Evolutionary conservation across 2,113 vertebrate species (phyloP).

Genomic region (Pelmatolapia mariae): DNA sequence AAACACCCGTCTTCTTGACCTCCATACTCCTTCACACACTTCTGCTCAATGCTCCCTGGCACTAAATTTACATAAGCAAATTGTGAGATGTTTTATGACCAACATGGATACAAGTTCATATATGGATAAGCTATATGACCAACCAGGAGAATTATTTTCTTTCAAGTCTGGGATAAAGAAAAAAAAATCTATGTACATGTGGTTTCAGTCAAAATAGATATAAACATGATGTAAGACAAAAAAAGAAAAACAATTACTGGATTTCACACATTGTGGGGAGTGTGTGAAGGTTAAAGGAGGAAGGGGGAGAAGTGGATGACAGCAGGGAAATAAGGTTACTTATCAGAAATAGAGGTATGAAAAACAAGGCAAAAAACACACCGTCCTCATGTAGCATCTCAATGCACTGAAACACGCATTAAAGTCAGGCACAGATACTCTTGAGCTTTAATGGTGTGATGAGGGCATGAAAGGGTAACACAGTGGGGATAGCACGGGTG

Average conservation of each 20-base stretch:
- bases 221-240: background rate
- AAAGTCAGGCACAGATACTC: background rate
- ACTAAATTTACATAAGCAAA: background rate
- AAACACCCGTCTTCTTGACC: background rate
- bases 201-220: background rate
- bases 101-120: background rate
- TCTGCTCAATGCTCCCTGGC: background rate
- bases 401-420: background rate
- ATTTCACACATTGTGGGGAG: background rate
- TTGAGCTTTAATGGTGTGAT: slow-evolving; percentile 40
- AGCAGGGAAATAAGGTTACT: slow-evolving; percentile 25
- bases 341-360: slow-evolving; percentile 15
- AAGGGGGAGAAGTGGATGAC: background rate
- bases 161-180: background rate
- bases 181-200: background rate
- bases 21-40: background rate
- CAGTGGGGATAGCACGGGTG: slow-evolving; percentile 5
- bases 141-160: background rate
- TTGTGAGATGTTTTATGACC: background rate
- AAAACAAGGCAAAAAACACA: slow-evolving; percentile 17
- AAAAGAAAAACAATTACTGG: background rate
- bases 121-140: background rate
- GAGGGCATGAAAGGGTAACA: slow-evolving; percentile 25
- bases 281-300: slow-evolving; percentile 7
- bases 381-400: background rate